Conservation (phyloP, 2,797 vertebrate genomes). For the Amphiprion clarkii region DNA sequence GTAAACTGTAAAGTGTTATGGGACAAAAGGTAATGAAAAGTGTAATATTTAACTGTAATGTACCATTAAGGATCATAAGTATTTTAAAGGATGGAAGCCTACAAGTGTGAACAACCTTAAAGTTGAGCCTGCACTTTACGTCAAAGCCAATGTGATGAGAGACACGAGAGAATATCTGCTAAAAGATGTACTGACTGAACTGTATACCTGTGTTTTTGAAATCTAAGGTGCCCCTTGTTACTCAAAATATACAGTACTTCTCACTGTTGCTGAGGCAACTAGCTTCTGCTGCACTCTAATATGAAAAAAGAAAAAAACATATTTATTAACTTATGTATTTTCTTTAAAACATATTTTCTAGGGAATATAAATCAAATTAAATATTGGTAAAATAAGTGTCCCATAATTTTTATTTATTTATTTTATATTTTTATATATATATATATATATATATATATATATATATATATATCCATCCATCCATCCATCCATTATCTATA, state of each 20-base stretch:
- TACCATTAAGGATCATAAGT: not conserved
- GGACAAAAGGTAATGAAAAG: no score
- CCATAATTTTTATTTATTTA: not conserved
- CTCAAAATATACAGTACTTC: conserved; percentile 33
- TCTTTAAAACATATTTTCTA: no score
- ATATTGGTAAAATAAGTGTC: no score
- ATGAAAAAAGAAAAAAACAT: not conserved
- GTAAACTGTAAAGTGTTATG: no score
- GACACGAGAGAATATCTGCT: conserved; percentile 10
- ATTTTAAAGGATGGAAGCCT: conserved; percentile 1
- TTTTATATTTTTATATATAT: no score
- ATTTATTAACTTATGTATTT: no score
- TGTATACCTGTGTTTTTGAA: not conserved
- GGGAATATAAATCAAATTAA: no score
- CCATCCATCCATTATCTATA: no score
- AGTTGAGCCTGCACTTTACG: conserved; percentile 20
- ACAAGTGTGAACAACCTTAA: conserved; percentile 7
- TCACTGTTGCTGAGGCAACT: conserved; percentile 74
- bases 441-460: no score
- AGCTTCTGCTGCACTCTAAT: conserved; percentile 28
- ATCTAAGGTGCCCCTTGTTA: not conserved
- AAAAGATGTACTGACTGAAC: not conserved
- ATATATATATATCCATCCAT: no score
- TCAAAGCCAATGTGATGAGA: not conserved
- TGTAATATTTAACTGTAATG: not conserved